phyloP scores from a whole-genome alignment of 2,888 invertebrate genomes.

The Tetramorium bicarinatum region DNA sequence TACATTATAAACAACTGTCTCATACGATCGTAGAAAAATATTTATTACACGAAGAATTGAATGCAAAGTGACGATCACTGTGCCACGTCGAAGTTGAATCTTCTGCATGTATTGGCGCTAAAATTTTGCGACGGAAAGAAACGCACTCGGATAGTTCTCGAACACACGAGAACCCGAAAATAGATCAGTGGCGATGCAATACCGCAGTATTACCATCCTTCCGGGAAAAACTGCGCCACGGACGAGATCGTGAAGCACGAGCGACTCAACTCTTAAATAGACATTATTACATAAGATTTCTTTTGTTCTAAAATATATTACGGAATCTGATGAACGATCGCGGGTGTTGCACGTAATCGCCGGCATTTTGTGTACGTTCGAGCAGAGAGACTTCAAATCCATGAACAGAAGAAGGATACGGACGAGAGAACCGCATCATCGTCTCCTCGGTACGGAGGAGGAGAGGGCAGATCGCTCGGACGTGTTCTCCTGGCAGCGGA shows the following conservation, averaged over 20 bases:
- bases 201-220: slow-evolving; percentile 66
- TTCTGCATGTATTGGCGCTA: neutral
- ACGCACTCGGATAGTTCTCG: slow-evolving; percentile 51
- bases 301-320: slow-evolving; percentile 5
- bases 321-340: neutral
- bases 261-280: slow-evolving; percentile 30
- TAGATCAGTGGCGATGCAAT: slow-evolving; percentile 70
- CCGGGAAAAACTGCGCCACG: slow-evolving; percentile 64
- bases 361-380: slow-evolving; percentile 16
- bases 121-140: slow-evolving; percentile 43
- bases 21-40: slow-evolving; percentile 6
- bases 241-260: slow-evolving; percentile 49
- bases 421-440: slow-evolving; percentile 45
- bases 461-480: slow-evolving; percentile 34
- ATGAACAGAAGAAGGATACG: slow-evolving; percentile 61
- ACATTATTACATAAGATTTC: slow-evolving; percentile 40
- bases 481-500: slow-evolving; percentile 33
- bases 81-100: neutral
- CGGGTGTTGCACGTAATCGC: slow-evolving; percentile 21
- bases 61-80: neutral
- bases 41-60: neutral
- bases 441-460: slow-evolving; percentile 55
- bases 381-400: slow-evolving; percentile 59
- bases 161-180: slow-evolving; percentile 65
- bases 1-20: neutral